Evolutionary conservation across 2,113 vertebrate species (phyloP), one percentile per base, ranked within the genome.

Genomic region (Andinoacara biseriatus): DNA sequence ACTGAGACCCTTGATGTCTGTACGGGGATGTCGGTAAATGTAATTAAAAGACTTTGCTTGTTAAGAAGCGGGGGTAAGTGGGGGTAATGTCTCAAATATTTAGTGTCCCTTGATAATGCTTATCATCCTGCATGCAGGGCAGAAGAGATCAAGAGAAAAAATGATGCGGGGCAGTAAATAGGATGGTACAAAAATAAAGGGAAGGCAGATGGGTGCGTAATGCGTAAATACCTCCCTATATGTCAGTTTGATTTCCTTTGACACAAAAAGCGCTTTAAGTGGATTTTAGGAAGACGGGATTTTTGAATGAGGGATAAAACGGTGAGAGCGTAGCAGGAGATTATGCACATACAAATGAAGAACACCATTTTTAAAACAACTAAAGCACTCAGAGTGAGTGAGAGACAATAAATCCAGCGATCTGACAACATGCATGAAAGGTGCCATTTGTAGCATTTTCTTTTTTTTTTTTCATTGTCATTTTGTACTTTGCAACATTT

Each of bases 271-370:
- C 5, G 3, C 74, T 81, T 77, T 75, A 85, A 87, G 83, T 83
- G 49, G 89, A 63, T 91, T 81, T 78, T 29, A 59, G 69, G 69
- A 81, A 78, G 87, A 79, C 22, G 3, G 83, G 75, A 33, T 82
- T 59, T 74, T 38, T 83, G 77, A 86, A 33, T 65, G 85, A 85
- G 76, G 78, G 62, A 76, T 86, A 80, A 83, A 88, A 89, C 38
- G 78, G 79, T 79, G 82, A 52, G 31, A 58, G 46, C 72, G 61
- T 2, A 72, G 74, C 72, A 74, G 83, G 86, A 58, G 81, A 89
- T 84, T 80, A 90, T 90, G 86, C 80, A 86, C 81, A 86, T 80
- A 67, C 74, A 83, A 86, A 87, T 87, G 85, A 29, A 75, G 33
- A 79, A 59, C 67, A 9, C 3, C 40, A 74, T 90, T 81, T 77